phyloP scores from a whole-genome alignment of 2,888 invertebrate species.

The Phengaris arion region DNA sequence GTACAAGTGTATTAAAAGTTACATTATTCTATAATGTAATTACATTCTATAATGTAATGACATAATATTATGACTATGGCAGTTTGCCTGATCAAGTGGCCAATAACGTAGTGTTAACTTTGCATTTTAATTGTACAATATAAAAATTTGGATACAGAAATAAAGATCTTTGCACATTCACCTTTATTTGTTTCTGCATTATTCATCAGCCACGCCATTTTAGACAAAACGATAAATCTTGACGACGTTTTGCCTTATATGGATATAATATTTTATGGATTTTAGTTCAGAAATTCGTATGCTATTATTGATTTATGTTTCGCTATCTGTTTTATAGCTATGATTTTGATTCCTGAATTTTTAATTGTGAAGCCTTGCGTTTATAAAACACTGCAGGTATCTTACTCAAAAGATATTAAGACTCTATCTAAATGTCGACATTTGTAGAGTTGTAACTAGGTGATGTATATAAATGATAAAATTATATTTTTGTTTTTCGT shows the following conservation, averaged over 20 bases:
- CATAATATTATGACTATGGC: too few relatives aligned
- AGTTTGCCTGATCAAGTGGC: too few relatives aligned
- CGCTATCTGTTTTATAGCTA: neutral
- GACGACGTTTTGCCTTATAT: neutral
- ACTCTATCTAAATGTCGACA: too few relatives aligned
- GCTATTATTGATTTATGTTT: slow-evolving; percentile 9
- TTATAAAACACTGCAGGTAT: too few relatives aligned
- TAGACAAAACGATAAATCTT: slow-evolving; percentile 5
- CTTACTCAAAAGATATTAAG: neutral
- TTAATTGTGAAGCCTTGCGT: neutral
- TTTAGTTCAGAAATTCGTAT: neutral
- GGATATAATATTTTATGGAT: slow-evolving; percentile 1
- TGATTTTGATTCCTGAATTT: neutral
- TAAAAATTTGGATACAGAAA: neutral
- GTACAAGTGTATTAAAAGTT: too few relatives aligned
- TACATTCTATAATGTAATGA: too few relatives aligned
- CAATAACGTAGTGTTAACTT: neutral
- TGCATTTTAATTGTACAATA: neutral
- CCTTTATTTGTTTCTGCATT: neutral
- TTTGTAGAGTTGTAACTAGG: too few relatives aligned
- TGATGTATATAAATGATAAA: too few relatives aligned
- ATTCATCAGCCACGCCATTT: slow-evolving; percentile 2
- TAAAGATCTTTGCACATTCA: neutral
- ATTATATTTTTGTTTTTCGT: too few relatives aligned
- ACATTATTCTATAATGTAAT: too few relatives aligned